phyloP scores from a whole-genome alignment of 2,113 vertebrate genomes.

The Erythrocercus mccallii region DNA sequence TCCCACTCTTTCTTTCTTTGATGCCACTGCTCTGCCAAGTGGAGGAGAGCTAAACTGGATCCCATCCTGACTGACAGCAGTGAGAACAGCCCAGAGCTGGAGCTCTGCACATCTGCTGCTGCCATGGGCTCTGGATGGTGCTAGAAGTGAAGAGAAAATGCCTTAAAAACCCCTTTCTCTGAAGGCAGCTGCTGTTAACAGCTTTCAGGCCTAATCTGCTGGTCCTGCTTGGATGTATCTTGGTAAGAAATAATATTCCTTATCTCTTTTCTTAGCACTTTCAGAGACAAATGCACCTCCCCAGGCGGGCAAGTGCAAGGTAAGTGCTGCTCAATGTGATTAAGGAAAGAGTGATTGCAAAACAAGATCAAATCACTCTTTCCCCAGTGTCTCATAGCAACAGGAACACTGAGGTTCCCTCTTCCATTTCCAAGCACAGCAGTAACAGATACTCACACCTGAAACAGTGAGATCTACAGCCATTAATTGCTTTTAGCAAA shows the following conservation, averaged over 20 bases:
- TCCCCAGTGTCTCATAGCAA: constrained; percentile 17
- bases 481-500: neutral
- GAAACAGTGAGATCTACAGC: neutral
- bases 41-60: neutral
- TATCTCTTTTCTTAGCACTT: neutral
- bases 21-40: neutral
- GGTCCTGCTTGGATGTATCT: neutral
- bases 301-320: neutral
- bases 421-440: neutral
- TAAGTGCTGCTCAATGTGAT: neutral
- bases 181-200: neutral
- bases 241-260: neutral
- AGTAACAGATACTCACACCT: neutral
- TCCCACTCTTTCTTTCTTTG: neutral
- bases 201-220: neutral
- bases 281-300: neutral
- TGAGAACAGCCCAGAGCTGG: neutral
- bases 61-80: neutral
- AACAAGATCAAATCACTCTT: neutral
- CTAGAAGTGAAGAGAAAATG: neutral
- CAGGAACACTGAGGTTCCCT: neutral
- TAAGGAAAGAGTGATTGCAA: neutral
- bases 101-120: neutral
- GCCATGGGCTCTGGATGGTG: neutral
- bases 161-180: neutral